Evolutionary conservation across 2,797 vertebrate genomes (phyloP).

Genomic region (Gobionotothen gibberifrons): DNA sequence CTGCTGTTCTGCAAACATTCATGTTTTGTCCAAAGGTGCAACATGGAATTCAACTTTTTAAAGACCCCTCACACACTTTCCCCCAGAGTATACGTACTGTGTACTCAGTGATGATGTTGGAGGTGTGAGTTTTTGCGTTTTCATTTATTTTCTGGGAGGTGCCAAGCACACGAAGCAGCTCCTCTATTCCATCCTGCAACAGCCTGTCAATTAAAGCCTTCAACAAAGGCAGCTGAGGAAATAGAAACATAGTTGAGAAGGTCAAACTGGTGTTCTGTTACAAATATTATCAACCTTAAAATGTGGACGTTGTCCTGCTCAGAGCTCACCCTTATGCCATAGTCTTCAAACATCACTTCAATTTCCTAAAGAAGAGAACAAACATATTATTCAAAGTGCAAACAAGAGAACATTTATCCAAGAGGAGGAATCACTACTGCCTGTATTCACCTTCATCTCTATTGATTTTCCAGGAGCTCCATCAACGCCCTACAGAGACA

Average conservation of each 20-base stretch:
- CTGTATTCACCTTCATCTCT: constrained; percentile 86
- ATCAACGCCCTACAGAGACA: constrained; percentile 80
- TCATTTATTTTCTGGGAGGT: constrained; percentile 68
- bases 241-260: constrained; percentile 34
- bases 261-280: neutral
- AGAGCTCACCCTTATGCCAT: constrained; percentile 89
- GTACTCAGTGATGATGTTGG: constrained; percentile 73
- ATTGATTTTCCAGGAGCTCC: constrained; percentile 82
- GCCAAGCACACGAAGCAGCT: constrained; percentile 78
- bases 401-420: constrained; percentile 10
- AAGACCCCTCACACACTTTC: neutral
- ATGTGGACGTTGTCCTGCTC: neutral
- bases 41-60: neutral
- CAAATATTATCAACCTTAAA: constrained; percentile 11
- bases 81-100: constrained; percentile 63
- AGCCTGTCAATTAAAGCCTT: constrained; percentile 87
- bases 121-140: constrained; percentile 71
- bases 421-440: constrained; percentile 15
- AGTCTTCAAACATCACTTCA: constrained; percentile 89
- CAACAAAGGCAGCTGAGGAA: constrained; percentile 86
- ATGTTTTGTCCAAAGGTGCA: neutral
- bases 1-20: neutral
- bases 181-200: constrained; percentile 85
- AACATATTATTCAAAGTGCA: constrained; percentile 29
- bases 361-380: constrained; percentile 82